phyloP scores from a whole-genome alignment of 2,113 vertebrate species.

The Dendropsophus ebraccatus region DNA sequence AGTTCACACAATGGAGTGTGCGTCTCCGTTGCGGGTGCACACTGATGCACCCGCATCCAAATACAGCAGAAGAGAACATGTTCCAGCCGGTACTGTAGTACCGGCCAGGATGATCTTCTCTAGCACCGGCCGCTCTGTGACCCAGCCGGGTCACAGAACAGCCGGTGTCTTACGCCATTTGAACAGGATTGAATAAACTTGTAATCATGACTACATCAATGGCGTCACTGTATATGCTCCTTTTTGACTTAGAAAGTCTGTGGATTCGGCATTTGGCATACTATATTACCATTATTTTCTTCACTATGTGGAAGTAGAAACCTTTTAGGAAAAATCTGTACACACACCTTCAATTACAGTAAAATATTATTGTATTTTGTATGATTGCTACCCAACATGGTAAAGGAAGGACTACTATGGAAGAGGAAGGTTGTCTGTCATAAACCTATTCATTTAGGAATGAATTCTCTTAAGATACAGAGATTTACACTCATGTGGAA shows the following conservation, averaged over 20 bases:
- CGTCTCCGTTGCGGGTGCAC: no score
- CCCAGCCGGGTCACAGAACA: no score
- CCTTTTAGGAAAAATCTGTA: background rate
- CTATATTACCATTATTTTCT: background rate
- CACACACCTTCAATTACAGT: background rate
- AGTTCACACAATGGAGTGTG: no score
- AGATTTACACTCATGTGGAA: background rate
- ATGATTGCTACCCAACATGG: background rate
- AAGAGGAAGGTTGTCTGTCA: background rate
- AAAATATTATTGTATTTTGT: background rate
- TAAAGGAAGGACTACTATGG: background rate
- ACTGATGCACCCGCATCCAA: no score
- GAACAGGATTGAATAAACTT: no score
- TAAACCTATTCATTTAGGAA: slow-evolving; percentile 1
- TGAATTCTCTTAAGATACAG: background rate
- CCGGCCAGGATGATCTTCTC: no score
- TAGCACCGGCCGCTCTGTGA: no score
- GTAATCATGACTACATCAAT: no score
- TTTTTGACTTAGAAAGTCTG: background rate
- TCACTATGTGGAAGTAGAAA: no score
- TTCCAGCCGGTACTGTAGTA: no score
- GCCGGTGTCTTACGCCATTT: no score
- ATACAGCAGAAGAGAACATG: no score
- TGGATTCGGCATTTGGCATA: background rate
- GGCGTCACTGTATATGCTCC: background rate